A percentile compares a stretch with the other conserved stretches of the same genome.
Evolutionary conservation across 53 echinoderm and acorn worm species (phyloP).

Genomic region (Echinarachnius parma): DNA sequence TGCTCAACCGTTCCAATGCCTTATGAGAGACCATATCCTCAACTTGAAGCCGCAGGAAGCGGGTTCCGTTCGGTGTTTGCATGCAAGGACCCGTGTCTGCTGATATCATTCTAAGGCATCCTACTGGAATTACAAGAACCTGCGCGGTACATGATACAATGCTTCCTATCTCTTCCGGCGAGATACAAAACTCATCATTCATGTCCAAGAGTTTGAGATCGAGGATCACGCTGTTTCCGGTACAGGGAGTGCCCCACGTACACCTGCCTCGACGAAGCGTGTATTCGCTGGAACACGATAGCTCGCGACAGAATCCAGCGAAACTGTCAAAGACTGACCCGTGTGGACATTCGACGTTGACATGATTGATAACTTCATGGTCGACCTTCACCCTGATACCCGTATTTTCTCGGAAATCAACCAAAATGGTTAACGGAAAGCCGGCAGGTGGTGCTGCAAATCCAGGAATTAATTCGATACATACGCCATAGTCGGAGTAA

Average conservation of each 20-base stretch:
- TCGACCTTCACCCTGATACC: slow-evolving; percentile 1
- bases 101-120: neutral
- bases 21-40: too few species aligned
- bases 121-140: neutral
- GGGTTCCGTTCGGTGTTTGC: neutral
- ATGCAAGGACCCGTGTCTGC: neutral
- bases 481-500: neutral
- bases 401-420: slow-evolving; percentile 2
- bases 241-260: slow-evolving; percentile 4
- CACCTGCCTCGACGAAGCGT: slow-evolving; percentile 1
- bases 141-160: neutral
- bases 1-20: neutral
- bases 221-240: neutral
- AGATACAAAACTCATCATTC: neutral
- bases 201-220: neutral
- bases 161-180: neutral
- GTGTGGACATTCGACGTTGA: neutral
- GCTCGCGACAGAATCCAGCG: neutral
- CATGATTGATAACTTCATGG: neutral
- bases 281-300: neutral
- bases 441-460: neutral
- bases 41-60: neutral
- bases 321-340: slow-evolving; percentile 22
- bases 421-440: slow-evolving; percentile 20
- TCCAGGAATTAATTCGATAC: neutral